phyloP scores from a whole-genome alignment of 2,888 invertebrate genomes.

The Zhuqinia jingwanae region DNA sequence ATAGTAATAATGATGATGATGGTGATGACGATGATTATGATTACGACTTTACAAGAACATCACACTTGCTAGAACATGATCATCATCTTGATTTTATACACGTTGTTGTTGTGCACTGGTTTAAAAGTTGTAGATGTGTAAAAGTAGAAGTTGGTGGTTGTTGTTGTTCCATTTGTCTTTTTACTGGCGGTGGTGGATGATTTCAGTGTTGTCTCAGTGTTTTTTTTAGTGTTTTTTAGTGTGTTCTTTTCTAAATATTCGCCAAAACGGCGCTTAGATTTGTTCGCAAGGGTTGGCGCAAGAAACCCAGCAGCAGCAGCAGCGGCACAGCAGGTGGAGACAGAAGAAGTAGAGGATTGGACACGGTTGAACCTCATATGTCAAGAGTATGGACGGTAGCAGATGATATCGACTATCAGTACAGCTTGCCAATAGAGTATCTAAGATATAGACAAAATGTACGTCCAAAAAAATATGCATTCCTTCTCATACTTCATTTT shows the following conservation, averaged over 20 bases:
- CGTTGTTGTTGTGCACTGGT: too few relatives aligned
- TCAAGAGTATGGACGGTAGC: slow-evolving; percentile 79
- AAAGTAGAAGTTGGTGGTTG: too few relatives aligned
- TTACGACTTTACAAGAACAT: too few relatives aligned
- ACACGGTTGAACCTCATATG: slow-evolving; percentile 55
- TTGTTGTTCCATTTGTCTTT: not conserved
- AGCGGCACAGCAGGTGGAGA: slow-evolving; percentile 43
- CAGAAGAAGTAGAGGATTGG: slow-evolving; percentile 47
- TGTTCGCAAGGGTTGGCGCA: slow-evolving; percentile 73
- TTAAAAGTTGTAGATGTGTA: too few relatives aligned
- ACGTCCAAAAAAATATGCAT: slow-evolving; percentile 10
- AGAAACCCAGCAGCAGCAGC: slow-evolving; percentile 72
- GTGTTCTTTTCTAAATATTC: not conserved
- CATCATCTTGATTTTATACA: too few relatives aligned
- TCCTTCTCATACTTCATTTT: not conserved
- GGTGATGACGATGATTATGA: too few relatives aligned
- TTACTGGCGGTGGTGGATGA: slow-evolving; percentile 37
- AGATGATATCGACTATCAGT: slow-evolving; percentile 78
- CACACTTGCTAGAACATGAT: too few relatives aligned
- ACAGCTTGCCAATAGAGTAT: slow-evolving; percentile 48
- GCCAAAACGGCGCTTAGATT: slow-evolving; percentile 75
- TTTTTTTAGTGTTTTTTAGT: not conserved
- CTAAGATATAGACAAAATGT: slow-evolving; percentile 54
- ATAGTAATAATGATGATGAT: not conserved
- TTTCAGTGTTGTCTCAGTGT: slow-evolving; percentile 58